A percentile compares a stretch with the other conserved stretches of the same genome.
These are phyloP conservation scores for Brevimyrus niger DNA, from an alignment of 2,113 vertebrate genomes.

Conservation along the genomic window DNA sequence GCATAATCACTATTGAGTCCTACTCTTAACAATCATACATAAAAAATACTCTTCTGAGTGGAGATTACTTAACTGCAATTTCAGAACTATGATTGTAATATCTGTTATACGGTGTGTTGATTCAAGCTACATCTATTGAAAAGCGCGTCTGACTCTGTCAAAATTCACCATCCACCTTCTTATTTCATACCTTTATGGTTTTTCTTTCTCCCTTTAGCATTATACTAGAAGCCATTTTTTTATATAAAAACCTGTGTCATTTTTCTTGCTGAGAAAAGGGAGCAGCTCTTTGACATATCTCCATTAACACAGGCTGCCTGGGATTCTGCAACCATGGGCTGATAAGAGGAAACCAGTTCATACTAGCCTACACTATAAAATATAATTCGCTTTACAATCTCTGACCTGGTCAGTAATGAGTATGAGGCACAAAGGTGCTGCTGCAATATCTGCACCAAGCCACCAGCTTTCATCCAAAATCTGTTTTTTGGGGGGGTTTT, in stretches of 20 bases:
- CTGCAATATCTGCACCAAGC: neutral
- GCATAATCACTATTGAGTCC: neutral
- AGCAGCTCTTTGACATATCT: neutral
- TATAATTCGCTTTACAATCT: neutral
- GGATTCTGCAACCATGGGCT: neutral
- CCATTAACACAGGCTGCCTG: neutral
- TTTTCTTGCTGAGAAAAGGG: neutral
- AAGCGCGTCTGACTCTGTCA: too few species aligned
- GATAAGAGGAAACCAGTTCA: neutral
- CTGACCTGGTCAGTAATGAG: neutral
- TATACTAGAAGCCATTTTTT: neutral
- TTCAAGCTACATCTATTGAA: neutral
- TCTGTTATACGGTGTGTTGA: neutral
- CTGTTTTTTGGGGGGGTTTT: neutral
- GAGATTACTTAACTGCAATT: neutral
- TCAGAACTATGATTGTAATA: neutral
- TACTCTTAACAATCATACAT: neutral
- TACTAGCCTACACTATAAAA: neutral
- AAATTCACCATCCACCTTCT: neutral
- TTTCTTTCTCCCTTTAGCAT: neutral
- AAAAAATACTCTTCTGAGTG: neutral
- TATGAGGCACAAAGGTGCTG: neutral
- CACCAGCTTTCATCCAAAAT: neutral
- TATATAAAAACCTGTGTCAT: neutral
- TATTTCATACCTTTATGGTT: neutral